Base-by-base conservation (phyloP, 35 echinoderm and acorn worm species). In the Chiridota heheva region DNA sequence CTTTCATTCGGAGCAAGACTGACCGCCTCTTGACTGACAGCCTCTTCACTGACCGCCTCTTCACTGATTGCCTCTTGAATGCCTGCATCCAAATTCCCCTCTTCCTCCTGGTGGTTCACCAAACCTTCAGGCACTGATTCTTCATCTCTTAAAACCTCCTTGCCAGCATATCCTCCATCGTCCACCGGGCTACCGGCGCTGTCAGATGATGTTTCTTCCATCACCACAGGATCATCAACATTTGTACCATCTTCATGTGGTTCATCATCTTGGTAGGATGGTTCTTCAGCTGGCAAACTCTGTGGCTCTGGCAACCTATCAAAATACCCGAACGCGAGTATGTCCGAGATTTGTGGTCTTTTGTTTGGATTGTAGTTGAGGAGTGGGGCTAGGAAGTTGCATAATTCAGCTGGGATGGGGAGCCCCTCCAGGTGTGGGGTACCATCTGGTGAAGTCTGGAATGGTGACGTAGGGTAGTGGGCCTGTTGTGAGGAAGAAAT, bases 381-480 rank as follows among this genome's bases (percentile, higher is more conserved):
- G 51, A 78, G 58, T 2, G 75, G 75, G 5, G 34, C 37, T 26
- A 78, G 51, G 62, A 78, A 78, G 75, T 78, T 78, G 7, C 58
- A 13, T 37, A 78, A 35, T 16, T 78, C 75, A 26, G 51, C 17
- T 17, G 75, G 75, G 17, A 78, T 78, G 17, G 75, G 75, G 12
- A 78, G 75, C 16, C 75, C 75, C 6, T 78, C 75, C 27, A 78
- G 53, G 17, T 78, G 51, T 0, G 75, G 75, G 17, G 36, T 42
- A n/a, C 75, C 75, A 40, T 61, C 43, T 60, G 7, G 29, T n/a
- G 58, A 40, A 0, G n/a, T 30, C 29, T 36, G 10, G 75, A 78
- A 78, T 62, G 75, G 75, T 41, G 75, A 78, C 43, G 75, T 61
- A 16, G 75, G 75, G 29, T 78, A 78, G 47, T 78, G 75, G 28